Percentiles rank a stretch among this genome's conserved stretches.
Evolutionary conservation across 1,140 invertebrate species (phyloP).

Genomic region (Tetramorium alpestre): DNA sequence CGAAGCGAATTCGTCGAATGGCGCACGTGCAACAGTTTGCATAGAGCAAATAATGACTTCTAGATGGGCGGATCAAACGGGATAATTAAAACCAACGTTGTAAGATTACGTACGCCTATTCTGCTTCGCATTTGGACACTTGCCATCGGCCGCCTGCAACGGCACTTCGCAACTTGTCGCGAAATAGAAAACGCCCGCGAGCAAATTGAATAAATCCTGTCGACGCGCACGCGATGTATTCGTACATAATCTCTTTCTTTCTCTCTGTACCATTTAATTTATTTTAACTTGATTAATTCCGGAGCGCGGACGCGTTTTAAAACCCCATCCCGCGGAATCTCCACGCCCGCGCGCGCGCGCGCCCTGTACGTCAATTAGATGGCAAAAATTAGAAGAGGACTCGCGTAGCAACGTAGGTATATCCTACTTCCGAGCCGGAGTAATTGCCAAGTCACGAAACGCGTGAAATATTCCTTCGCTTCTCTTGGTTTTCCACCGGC

Average conservation of each 20-base stretch:
- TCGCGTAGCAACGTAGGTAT: neutral
- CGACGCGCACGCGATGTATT: conserved; percentile 24
- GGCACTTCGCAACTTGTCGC: conserved; percentile 45
- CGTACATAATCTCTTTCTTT: neutral
- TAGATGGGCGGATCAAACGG: conserved; percentile 24
- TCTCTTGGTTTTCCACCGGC: neutral
- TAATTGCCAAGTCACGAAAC: neutral
- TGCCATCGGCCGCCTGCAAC: conserved; percentile 26
- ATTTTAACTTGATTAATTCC: neutral
- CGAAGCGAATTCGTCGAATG: neutral
- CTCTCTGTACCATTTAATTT: neutral
- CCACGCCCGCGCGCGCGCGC: neutral
- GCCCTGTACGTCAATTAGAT: neutral
- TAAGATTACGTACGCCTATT: conserved; percentile 38
- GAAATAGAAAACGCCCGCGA: conserved; percentile 7
- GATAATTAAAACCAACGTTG: conserved; percentile 54
- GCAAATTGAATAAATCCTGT: conserved; percentile 40
- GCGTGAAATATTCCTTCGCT: neutral
- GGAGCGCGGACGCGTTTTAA: neutral
- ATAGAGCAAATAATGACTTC: conserved; percentile 40
- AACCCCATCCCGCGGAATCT: neutral
- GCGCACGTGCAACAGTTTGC: conserved; percentile 32
- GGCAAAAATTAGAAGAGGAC: conserved; percentile 2
- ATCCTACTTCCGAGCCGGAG: neutral
- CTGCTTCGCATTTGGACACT: conserved; percentile 40